Evolutionary conservation across 1,140 invertebrate species (phyloP), one percentile per base, ranked within the genome.

Genomic region (Ceratina calcarata): DNA sequence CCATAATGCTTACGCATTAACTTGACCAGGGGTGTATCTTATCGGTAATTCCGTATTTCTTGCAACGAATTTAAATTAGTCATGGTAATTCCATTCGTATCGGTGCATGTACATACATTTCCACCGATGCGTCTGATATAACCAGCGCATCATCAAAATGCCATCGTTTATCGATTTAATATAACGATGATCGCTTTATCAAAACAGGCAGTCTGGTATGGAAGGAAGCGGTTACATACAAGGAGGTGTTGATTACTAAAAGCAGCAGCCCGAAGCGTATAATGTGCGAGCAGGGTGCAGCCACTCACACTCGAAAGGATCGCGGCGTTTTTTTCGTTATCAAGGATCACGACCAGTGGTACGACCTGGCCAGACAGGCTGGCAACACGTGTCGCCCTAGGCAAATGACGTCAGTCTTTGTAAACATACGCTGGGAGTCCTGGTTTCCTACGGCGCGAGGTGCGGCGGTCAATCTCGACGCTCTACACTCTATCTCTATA

Each of bases 361-460:
- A 69, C 71, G 86, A 87, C 76, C 86, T 73, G 76, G 78, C 80
- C 82, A 89, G 87, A 88, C 87, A 87, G 82, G 82, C 82, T 85
- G 86, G 84, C 88, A 83, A 89, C 80, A 76, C 65, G 68, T 85
- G 84, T 86, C 77, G 68, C 76, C 69, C 67, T 84, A 69, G 71
- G 81, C 81, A 57, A 84, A 72, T 90, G 88, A 89, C 86, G 85
- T 90, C 88, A 87, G 61, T 81, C 60, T 78, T 81, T 82, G 72
- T 75, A 84, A 80, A 82, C 80, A 80, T 55, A 86, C 73, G 67
- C 73, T 53, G 78, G 37, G 37, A 82, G 83, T 85, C 81, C 76
- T 77, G 67, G 75, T 82, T 85, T 86, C 71, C 67, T 82, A 62
- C 82, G 60, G 67, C 79, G 55, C 37, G 37, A 45, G 37, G 37